Base-by-base conservation (phyloP, 2,797 vertebrate genomes). In the Sparus aurata region DNA sequence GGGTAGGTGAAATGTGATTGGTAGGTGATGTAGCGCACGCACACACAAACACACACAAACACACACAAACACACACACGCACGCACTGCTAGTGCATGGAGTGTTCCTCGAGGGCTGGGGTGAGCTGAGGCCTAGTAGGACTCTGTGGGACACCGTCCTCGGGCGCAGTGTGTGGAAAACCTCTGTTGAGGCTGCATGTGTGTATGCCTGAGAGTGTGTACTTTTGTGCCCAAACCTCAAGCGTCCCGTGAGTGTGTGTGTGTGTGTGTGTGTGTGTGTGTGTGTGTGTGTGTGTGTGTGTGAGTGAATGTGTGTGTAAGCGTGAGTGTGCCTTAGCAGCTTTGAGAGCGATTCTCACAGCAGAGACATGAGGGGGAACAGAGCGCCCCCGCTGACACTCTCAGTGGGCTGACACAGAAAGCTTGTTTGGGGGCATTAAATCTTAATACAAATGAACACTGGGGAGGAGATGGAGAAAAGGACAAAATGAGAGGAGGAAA, bases 341-440 rank as follows among this genome's bases (percentile, higher is more conserved):
- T 90, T 84, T 82, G 83, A 75, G 85, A 89, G 83, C 18, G 65
- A 89, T 73, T 84, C 91, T 86, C 84, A 73, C 84, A 83, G 84
- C 79, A 75, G 86, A 90, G 85, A 86, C 88, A 85, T 89, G 86
- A 77, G 84, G 72, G 80, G 77, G 73, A 77, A 84, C 85, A 87
- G 84, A 85, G 90, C 73, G 79, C 90, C 87, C 92, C 89, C 41
- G 87, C 93, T 93, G 89, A 90, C 90, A 78, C 82, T 89, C 91
- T 91, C 92, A 83, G 90, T 83, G 85, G 91, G 89, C 84, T 67
- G 89, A 92, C 90, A 94, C 85, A 90, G 87, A 93, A 89, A 94
- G 88, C 91, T 87, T 89, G 91, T 94, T 92, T 91, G 80, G 84
- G 87, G 86, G 83, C 87, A 93, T 94, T 94, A 93, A 93, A 94